phyloP scores from a whole-genome alignment of 2,113 vertebrate genomes.

The Callorhinus ursinus region DNA sequence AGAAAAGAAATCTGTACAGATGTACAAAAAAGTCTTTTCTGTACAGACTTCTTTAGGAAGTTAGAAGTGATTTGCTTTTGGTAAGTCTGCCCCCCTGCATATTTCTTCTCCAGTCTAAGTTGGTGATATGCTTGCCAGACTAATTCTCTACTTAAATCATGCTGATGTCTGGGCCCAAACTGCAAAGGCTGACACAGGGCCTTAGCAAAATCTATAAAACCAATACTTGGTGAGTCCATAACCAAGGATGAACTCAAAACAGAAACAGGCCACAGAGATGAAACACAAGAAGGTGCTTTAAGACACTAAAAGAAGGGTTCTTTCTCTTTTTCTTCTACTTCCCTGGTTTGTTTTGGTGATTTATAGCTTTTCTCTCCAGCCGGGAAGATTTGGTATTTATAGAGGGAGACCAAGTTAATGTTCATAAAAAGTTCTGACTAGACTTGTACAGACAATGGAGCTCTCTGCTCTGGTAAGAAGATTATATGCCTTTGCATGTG shows the following conservation, averaged over 20 bases:
- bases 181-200: not conserved
- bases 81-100: not conserved
- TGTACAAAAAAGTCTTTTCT: constrained; percentile 18
- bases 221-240: not conserved
- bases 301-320: not conserved
- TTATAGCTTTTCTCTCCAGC: not conserved
- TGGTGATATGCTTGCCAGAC: not conserved
- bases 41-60: not conserved
- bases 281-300: constrained; percentile 57
- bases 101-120: not conserved
- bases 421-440: not conserved
- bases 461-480: not conserved
- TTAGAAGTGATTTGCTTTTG: not conserved
- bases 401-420: not conserved
- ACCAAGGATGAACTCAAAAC: constrained; percentile 52
- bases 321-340: not conserved
- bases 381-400: not conserved
- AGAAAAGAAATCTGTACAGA: constrained; percentile 52
- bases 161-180: not conserved
- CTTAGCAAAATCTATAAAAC: constrained; percentile 53
- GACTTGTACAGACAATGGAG: fast-evolving
- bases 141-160: not conserved
- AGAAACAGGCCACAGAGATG: constrained; percentile 17
- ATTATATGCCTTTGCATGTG: fast-evolving
- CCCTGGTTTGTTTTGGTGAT: not conserved